Percentiles rank a stretch among this genome's conserved stretches.
These are phyloP conservation scores for Tetragonula clypearis DNA, from an alignment of 1,140 invertebrate species.

Conservation along the genomic window DNA sequence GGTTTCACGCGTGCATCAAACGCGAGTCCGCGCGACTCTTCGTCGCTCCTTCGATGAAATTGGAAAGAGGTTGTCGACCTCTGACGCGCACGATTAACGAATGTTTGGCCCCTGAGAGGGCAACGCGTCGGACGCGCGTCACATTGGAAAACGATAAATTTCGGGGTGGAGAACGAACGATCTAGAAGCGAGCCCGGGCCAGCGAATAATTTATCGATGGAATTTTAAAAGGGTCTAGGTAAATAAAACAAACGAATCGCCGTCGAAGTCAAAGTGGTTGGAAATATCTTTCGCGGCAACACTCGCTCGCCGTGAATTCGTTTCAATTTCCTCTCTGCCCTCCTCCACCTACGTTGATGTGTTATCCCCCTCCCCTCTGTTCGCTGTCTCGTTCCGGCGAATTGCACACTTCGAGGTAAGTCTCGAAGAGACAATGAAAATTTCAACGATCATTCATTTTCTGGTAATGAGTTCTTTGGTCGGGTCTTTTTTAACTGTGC, in stretches of 20 bases:
- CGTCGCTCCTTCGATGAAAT: background rate
- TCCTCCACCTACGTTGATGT: too few relatives aligned
- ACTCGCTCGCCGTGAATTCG: slow-evolving; percentile 20
- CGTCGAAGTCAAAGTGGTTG: slow-evolving; percentile 31
- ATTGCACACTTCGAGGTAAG: slow-evolving; percentile 43
- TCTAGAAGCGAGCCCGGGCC: background rate
- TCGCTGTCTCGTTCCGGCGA: background rate
- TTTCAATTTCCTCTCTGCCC: slow-evolving; percentile 18
- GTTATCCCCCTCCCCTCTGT: background rate
- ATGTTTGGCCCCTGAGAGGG: background rate
- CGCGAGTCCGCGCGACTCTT: slow-evolving; percentile 41
- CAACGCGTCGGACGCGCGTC: background rate
- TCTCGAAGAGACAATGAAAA: slow-evolving; percentile 51
- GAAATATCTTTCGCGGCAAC: slow-evolving; percentile 41
- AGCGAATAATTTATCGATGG: slow-evolving; percentile 37
- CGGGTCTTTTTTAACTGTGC: slow-evolving; percentile 41
- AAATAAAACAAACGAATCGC: slow-evolving; percentile 44
- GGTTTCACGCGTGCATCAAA: slow-evolving; percentile 57
- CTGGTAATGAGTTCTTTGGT: slow-evolving; percentile 44
- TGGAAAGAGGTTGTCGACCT: background rate
- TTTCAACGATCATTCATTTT: slow-evolving; percentile 51
- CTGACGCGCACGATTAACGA: background rate
- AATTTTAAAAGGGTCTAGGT: slow-evolving; percentile 44
- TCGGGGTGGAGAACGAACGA: background rate
- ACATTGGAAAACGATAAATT: slow-evolving; percentile 43